Conservation (phyloP, 2,797 vertebrate genomes). For the Megalops cyprinoides region DNA sequence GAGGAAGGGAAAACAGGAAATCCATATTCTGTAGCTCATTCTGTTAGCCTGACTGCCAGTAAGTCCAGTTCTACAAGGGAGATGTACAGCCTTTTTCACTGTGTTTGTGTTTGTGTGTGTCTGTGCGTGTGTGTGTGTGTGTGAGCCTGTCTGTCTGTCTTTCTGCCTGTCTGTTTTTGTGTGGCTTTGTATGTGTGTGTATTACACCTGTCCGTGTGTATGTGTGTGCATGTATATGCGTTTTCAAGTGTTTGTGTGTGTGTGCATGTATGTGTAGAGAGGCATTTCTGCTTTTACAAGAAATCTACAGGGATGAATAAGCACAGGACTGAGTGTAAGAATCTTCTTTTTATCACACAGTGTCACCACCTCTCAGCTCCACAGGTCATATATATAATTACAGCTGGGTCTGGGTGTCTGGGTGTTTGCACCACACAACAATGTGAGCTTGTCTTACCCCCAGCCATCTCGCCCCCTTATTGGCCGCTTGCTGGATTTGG, state of each 20-base stretch:
- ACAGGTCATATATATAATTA: too few relatives aligned
- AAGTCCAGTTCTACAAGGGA: background rate
- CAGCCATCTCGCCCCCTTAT: constrained; percentile 94
- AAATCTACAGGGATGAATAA: too few relatives aligned
- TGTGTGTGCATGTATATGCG: background rate
- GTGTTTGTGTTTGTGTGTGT: background rate
- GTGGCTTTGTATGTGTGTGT: background rate
- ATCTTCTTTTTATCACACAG: constrained; percentile 89
- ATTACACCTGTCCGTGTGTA: background rate
- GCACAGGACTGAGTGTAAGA: constrained; percentile 84
- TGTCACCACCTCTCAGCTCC: constrained; percentile 48
- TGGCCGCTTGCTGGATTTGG: constrained; percentile 94
- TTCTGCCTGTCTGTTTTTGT: too few relatives aligned
- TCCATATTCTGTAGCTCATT: background rate
- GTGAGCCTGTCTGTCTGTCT: too few relatives aligned
- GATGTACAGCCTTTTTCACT: background rate
- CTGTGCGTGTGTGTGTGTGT: background rate
- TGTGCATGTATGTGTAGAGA: background rate
- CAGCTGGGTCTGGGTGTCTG: background rate
- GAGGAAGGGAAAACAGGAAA: constrained; percentile 29
- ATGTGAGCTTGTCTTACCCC: constrained; percentile 81
- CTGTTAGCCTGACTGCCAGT: background rate
- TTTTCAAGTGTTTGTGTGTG: background rate
- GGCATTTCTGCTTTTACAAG: too few relatives aligned
- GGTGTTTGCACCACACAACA: background rate